Evolutionary conservation across 2,888 invertebrate genomes (phyloP).

Genomic region (Drepana falcataria): DNA sequence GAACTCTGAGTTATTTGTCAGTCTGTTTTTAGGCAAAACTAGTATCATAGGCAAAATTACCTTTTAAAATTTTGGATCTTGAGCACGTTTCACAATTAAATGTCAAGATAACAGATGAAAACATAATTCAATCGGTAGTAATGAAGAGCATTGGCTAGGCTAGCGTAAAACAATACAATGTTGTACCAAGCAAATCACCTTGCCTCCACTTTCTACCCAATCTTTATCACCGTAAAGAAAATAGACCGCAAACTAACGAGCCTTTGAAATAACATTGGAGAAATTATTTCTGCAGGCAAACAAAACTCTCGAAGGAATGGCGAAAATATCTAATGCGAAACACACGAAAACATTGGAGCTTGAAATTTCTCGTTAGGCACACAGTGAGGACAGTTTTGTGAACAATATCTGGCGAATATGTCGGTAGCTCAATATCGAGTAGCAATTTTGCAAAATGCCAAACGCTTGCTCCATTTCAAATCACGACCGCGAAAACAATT

Average conservation of each 20-base stretch:
- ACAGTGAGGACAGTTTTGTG: conserved; percentile 24
- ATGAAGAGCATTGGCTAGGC: too few relatives aligned
- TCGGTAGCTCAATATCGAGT: conserved; percentile 15
- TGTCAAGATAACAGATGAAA: too few relatives aligned
- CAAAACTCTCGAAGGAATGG: conserved; percentile 21
- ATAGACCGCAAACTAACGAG: conserved; percentile 3
- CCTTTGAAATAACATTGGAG: neutral
- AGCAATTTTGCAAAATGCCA: conserved; percentile 12
- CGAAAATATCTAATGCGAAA: conserved; percentile 25
- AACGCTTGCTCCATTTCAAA: neutral
- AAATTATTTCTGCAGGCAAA: conserved; percentile 9
- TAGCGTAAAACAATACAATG: too few relatives aligned
- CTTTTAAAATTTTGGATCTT: too few relatives aligned
- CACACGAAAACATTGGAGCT: conserved; percentile 28
- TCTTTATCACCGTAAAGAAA: conserved; percentile 1
- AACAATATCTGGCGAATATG: conserved; percentile 22
- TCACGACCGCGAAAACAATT: conserved; percentile 3
- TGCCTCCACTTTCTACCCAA: neutral
- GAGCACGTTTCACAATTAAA: too few relatives aligned
- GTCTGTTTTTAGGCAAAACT: too few relatives aligned
- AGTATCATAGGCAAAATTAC: too few relatives aligned
- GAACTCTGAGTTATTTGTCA: too few relatives aligned
- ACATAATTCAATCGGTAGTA: too few relatives aligned
- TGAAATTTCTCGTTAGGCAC: conserved; percentile 40
- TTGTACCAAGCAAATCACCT: neutral